phyloP scores from a whole-genome alignment of 30 jellyfish, hydroid and myxozoan genomes.

The Chironex yamaguchii region DNA sequence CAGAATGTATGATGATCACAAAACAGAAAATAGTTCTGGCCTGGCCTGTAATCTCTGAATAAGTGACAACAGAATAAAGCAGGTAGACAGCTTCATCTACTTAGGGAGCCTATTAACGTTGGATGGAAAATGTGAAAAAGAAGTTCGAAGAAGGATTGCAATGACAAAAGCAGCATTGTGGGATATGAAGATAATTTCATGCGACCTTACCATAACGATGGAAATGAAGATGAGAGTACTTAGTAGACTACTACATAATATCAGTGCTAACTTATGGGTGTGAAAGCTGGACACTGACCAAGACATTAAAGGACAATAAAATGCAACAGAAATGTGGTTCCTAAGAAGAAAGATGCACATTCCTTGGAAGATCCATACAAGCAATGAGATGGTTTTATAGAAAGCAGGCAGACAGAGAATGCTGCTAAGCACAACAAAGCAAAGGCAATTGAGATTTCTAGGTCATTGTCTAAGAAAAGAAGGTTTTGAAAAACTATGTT shows the following conservation, averaged over 20 bases:
- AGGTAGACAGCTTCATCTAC: constrained; percentile 7
- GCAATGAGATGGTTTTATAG: constrained; percentile 15
- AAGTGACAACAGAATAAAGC: not conserved
- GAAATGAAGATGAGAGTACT: not conserved
- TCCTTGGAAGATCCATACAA: constrained; percentile 3
- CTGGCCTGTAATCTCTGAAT: not conserved
- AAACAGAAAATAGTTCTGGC: not conserved
- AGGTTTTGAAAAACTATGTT: too few relatives aligned
- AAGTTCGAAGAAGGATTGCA: constrained; percentile 15
- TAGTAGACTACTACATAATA: constrained; percentile 5
- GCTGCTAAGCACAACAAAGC: too few relatives aligned
- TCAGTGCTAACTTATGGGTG: constrained; percentile 10
- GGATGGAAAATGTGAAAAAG: not conserved
- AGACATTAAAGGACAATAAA: not conserved
- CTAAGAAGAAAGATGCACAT: constrained; percentile 4
- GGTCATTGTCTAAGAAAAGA: too few relatives aligned
- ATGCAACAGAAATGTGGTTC: constrained; percentile 21
- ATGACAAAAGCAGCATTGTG: constrained; percentile 1
- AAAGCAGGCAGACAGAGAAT: too few relatives aligned
- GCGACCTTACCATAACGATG: not conserved
- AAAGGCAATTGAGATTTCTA: too few relatives aligned
- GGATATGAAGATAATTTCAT: not conserved
- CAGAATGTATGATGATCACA: not conserved
- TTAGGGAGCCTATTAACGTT: constrained; percentile 20
- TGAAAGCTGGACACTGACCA: constrained; percentile 31